Percentiles rank a stretch among this genome's conserved stretches.
phyloP scores from a whole-genome alignment of 2,888 invertebrate genomes.

The Cremastinae sp. region DNA sequence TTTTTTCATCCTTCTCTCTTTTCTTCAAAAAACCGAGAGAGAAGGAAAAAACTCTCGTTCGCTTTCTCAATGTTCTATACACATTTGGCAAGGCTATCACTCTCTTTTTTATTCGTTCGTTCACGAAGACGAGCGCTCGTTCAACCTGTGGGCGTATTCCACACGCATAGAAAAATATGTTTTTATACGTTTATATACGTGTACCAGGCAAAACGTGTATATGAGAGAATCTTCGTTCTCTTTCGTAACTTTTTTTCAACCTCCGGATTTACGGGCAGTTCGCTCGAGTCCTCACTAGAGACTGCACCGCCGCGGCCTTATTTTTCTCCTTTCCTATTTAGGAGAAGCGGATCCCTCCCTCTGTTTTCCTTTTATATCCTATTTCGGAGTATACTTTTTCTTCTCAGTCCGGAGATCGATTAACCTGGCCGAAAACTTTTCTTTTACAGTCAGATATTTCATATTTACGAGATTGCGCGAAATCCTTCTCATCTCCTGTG shows the following conservation, averaged over 20 bases:
- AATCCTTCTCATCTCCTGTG: conserved; percentile 4
- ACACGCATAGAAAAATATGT: background rate
- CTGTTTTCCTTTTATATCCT: conserved; percentile 6
- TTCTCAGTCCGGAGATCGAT: conserved; percentile 50
- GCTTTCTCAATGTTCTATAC: conserved; percentile 58
- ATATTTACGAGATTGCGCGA: conserved; percentile 53
- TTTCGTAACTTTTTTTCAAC: conserved; percentile 57
- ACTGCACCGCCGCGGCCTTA: conserved; percentile 8
- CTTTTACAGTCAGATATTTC: conserved; percentile 46
- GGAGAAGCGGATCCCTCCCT: background rate
- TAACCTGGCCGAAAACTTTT: conserved; percentile 47
- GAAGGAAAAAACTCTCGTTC: background rate
- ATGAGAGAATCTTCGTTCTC: conserved; percentile 52
- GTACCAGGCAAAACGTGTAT: conserved; percentile 28
- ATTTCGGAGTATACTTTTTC: conserved; percentile 32
- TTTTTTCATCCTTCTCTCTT: conserved; percentile 31
- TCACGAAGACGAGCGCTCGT: conserved; percentile 38
- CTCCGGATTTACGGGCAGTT: conserved; percentile 53
- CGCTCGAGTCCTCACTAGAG: conserved; percentile 29
- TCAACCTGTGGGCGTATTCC: conserved; percentile 16
- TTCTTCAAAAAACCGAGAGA: background rate
- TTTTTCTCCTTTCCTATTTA: too few relatives aligned
- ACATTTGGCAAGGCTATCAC: conserved; percentile 53
- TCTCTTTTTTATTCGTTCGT: conserved; percentile 34
- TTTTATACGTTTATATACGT: background rate